Evolutionary conservation across 1,140 invertebrate genomes (phyloP).

Genomic region (Triops longicaudatus): DNA sequence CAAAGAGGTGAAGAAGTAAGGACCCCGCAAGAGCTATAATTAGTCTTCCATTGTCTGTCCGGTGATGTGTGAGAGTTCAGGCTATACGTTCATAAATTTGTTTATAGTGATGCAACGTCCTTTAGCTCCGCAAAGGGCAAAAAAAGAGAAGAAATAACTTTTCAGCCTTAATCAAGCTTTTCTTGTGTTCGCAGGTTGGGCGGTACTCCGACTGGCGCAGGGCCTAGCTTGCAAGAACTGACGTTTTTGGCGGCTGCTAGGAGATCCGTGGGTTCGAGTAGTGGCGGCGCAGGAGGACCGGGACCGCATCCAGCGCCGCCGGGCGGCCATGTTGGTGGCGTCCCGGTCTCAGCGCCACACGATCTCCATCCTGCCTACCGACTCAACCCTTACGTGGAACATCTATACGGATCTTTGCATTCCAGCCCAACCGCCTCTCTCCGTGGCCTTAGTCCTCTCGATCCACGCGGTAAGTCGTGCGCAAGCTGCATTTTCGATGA

Average conservation of each 20-base stretch:
- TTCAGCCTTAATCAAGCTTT: conserved; percentile 5
- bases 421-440: conserved; percentile 47
- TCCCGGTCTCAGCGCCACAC: conserved; percentile 35
- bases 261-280: conserved; percentile 34
- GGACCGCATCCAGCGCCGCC: conserved; percentile 31
- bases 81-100: not conserved
- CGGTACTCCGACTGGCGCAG: conserved; percentile 26
- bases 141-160: not conserved
- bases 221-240: conserved; percentile 40
- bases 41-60: not conserved
- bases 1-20: not conserved
- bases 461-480: conserved; percentile 37
- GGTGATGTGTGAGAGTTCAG: not conserved
- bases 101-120: not conserved
- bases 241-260: conserved; percentile 41
- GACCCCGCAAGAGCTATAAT: not conserved
- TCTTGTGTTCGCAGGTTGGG: conserved; percentile 22
- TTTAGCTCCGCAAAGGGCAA: too few relatives aligned
- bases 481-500: not conserved
- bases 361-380: conserved; percentile 54
- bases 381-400: conserved; percentile 58
- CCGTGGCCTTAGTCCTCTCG: conserved; percentile 38
- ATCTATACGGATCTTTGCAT: conserved; percentile 52
- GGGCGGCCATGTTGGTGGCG: conserved; percentile 39
- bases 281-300: conserved; percentile 30